Evolutionary conservation across 2,113 vertebrate species (phyloP).

Genomic region (Triplophysa siluroides): DNA sequence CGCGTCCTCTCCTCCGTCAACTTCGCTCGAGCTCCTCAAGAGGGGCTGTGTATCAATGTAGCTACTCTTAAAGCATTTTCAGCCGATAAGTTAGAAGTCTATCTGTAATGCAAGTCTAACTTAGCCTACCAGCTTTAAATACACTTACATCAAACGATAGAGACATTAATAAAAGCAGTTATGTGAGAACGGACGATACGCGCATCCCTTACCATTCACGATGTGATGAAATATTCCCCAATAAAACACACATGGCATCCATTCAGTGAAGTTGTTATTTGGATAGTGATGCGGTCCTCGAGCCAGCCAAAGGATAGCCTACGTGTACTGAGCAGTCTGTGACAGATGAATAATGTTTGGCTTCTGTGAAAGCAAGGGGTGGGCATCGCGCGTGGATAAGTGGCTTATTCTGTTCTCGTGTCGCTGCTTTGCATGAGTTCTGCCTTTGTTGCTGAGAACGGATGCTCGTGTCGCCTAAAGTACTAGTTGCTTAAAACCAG

Average conservation of each 20-base stretch:
- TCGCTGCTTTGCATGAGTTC: not conserved
- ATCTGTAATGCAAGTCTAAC: not conserved
- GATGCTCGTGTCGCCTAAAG: not conserved
- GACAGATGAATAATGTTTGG: slow-evolving; percentile 19
- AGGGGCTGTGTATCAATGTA: not conserved
- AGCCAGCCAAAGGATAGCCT: not conserved
- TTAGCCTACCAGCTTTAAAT: too few species aligned
- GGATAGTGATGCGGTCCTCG: not conserved
- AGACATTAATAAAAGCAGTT: not conserved
- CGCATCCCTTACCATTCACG: slow-evolving; percentile 60
- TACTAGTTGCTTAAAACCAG: not conserved
- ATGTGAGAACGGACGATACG: not conserved
- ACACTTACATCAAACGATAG: not conserved
- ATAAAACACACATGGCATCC: slow-evolving; percentile 23
- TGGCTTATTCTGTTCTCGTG: not conserved
- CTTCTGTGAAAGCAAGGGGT: slow-evolving; percentile 30
- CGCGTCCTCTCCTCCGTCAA: not conserved
- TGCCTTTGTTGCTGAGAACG: not conserved
- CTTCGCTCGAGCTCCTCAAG: not conserved
- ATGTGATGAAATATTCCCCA: slow-evolving; percentile 39
- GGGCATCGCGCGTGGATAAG: slow-evolving; percentile 14
- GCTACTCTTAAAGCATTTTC: not conserved
- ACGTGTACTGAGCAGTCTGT: not conserved
- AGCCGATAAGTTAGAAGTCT: not conserved
- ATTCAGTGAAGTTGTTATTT: slow-evolving; percentile 32